phyloP scores from a whole-genome alignment of 1,140 invertebrate species.

The Ooceraea biroi region DNA sequence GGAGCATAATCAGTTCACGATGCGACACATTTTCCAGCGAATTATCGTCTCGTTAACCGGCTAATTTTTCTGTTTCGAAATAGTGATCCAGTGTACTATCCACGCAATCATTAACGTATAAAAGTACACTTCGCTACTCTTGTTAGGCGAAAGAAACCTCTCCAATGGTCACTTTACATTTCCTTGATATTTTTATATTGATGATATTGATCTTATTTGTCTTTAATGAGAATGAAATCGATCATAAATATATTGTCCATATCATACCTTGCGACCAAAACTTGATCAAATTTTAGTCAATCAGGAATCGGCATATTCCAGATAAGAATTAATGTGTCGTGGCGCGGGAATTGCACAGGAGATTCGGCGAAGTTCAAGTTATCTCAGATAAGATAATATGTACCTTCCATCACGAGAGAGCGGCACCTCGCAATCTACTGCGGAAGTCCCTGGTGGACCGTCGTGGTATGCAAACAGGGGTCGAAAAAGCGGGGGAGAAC shows the following conservation, averaged over 20 bases:
- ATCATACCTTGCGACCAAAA: too few species aligned
- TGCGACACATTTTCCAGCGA: slow-evolving; percentile 2
- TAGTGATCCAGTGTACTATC: too few species aligned
- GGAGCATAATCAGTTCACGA: background rate
- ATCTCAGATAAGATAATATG: slow-evolving; percentile 50
- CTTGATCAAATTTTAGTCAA: too few species aligned
- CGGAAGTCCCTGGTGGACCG: slow-evolving; percentile 58
- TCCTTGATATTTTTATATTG: too few species aligned
- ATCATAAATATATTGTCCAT: too few species aligned
- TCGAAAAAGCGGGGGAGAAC: slow-evolving; percentile 13
- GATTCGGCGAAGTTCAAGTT: background rate
- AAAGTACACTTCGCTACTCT: too few species aligned
- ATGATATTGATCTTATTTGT: too few species aligned
- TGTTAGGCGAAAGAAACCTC: too few species aligned
- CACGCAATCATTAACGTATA: too few species aligned
- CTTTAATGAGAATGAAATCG: too few species aligned
- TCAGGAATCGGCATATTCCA: background rate
- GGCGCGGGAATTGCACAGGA: background rate
- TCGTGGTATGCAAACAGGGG: slow-evolving; percentile 69
- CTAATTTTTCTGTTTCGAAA: slow-evolving; percentile 12
- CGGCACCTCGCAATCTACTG: slow-evolving; percentile 67
- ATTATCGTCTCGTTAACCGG: slow-evolving; percentile 1
- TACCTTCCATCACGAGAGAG: slow-evolving; percentile 55
- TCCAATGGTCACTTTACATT: too few species aligned
- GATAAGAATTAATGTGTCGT: slow-evolving; percentile 11